phyloP scores from a whole-genome alignment of 2,888 invertebrate genomes.

The Myopa testacea region DNA sequence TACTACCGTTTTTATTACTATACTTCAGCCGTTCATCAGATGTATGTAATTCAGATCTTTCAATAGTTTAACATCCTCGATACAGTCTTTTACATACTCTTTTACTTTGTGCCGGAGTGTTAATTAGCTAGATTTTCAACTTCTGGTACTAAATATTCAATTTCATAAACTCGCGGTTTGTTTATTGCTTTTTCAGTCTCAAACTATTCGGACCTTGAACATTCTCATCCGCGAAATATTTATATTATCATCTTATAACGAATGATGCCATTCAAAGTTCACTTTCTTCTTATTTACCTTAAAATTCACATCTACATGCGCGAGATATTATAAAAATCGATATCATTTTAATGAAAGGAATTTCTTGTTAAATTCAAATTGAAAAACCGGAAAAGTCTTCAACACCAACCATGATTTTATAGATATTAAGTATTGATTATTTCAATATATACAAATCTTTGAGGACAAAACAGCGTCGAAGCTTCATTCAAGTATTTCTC shows the following conservation, averaged over 20 bases:
- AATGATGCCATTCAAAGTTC: neutral
- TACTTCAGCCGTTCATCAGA: no score
- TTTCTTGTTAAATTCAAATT: slow-evolving; percentile 22
- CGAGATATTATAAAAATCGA: neutral
- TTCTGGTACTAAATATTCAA: slow-evolving; percentile 12
- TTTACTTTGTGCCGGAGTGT: neutral
- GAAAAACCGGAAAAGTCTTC: neutral
- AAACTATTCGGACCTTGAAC: slow-evolving; percentile 14
- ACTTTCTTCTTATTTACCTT: slow-evolving; percentile 34
- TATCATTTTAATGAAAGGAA: slow-evolving; percentile 16
- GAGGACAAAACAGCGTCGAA: no score
- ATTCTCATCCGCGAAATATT: neutral
- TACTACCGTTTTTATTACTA: no score
- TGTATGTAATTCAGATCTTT: no score
- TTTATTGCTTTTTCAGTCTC: neutral
- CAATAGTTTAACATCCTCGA: no score
- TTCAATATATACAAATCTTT: no score
- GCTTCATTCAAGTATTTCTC: no score
- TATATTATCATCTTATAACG: neutral
- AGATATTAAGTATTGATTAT: no score
- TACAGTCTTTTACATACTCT: no score
- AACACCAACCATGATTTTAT: neutral
- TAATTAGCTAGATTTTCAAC: slow-evolving; percentile 1
- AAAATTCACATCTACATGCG: slow-evolving; percentile 38
- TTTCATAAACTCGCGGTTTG: neutral